Evolutionary conservation across 2,797 vertebrate genomes (phyloP).

Genomic region (Rhinogobio ventralis): DNA sequence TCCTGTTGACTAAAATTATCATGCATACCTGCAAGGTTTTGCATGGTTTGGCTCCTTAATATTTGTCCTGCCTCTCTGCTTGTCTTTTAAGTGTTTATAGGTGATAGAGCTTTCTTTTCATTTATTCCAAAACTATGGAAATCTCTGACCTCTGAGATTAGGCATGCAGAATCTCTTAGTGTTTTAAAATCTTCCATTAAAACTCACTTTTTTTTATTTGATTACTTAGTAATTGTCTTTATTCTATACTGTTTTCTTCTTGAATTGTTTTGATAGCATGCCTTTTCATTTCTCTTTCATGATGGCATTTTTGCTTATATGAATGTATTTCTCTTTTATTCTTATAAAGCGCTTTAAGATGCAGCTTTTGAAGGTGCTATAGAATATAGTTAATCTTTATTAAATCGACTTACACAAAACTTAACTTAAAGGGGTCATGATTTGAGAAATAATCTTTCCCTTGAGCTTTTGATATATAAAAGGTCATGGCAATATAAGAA

Average conservation of each 20-base stretch:
- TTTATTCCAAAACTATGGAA: neutral
- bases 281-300: neutral
- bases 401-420: neutral
- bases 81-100: neutral
- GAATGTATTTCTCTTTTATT: neutral
- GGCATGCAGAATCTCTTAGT: neutral
- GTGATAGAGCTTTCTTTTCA: neutral
- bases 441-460: too few relatives aligned
- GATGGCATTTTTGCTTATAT: neutral
- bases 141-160: neutral
- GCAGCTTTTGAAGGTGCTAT: too few relatives aligned
- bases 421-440: too few relatives aligned
- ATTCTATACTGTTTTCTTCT: neutral
- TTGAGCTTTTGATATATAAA: too few relatives aligned
- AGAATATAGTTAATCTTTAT: too few relatives aligned
- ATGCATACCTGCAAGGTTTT: too few relatives aligned
- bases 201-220: neutral
- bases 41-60: too few relatives aligned
- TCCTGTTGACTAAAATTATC: too few relatives aligned
- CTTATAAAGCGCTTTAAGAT: too few relatives aligned
- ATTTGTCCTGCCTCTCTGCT: too few relatives aligned
- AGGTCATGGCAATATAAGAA: too few relatives aligned
- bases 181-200: neutral
- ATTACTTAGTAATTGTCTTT: neutral
- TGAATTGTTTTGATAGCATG: neutral